These are phyloP conservation scores for Hydractinia echinata DNA, from an alignment of 30 jellyfish, hydroid and myxozoan species.

Conservation along the genomic window DNA sequence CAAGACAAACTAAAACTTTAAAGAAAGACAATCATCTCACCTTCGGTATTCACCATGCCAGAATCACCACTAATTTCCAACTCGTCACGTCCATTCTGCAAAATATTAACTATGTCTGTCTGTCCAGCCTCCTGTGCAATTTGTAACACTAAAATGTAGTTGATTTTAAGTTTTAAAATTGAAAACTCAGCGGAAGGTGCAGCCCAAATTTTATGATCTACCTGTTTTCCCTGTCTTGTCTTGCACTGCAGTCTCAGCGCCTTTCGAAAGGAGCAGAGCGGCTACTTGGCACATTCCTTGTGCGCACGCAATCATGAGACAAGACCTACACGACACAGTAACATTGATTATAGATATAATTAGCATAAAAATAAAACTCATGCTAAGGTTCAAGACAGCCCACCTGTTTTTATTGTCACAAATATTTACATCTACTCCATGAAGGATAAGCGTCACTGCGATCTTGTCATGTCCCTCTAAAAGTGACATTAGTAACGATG, in stretches of 20 bases:
- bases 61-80: background rate
- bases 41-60: too few species aligned
- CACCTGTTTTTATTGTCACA: conserved; percentile 21
- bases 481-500: conserved; percentile 29
- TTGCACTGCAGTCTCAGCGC: background rate
- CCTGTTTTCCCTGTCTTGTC: conserved; percentile 13
- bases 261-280: conserved; percentile 27
- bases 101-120: conserved; percentile 9
- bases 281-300: conserved; percentile 31
- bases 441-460: conserved; percentile 25
- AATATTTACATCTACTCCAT: conserved; percentile 20
- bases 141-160: background rate
- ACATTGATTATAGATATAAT: background rate
- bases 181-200: too few species aligned
- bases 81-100: background rate
- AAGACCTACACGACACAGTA: background rate
- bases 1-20: too few species aligned
- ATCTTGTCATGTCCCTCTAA: conserved; percentile 26
- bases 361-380: background rate
- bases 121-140: conserved; percentile 26
- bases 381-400: background rate
- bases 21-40: too few species aligned
- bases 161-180: background rate
- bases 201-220: background rate
- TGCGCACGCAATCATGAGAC: conserved; percentile 4